phyloP scores from a whole-genome alignment of 2,888 invertebrate genomes.

The Cynaeus angustus region DNA sequence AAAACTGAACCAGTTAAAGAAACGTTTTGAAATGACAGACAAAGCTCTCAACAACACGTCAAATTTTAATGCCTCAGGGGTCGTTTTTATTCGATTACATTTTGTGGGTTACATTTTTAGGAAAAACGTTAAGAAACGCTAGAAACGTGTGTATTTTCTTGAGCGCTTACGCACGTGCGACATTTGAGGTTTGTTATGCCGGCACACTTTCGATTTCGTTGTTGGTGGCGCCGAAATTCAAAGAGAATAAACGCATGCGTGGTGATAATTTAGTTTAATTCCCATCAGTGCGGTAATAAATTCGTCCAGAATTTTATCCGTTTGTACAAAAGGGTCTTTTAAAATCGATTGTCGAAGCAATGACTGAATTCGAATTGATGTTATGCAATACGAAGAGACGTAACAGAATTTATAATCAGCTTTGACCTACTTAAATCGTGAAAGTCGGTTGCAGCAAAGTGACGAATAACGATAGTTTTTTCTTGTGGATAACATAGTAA shows the following conservation, averaged over 20 bases:
- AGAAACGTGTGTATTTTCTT: background rate
- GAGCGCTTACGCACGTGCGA: slow-evolving; percentile 1
- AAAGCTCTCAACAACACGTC: too few relatives aligned
- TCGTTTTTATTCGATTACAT: too few relatives aligned
- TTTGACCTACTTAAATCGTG: slow-evolving; percentile 67
- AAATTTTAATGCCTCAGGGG: too few relatives aligned
- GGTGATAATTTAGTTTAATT: background rate
- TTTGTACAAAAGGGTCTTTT: slow-evolving; percentile 7
- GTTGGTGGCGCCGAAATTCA: slow-evolving; percentile 54
- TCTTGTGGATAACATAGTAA: background rate
- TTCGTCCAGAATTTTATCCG: slow-evolving; percentile 22
- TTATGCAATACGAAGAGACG: slow-evolving; percentile 63
- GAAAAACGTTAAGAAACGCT: too few relatives aligned
- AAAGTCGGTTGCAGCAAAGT: slow-evolving; percentile 60
- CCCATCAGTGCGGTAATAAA: slow-evolving; percentile 34
- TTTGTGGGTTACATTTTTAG: too few relatives aligned
- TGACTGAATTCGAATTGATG: slow-evolving; percentile 56
- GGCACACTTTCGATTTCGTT: slow-evolving; percentile 50
- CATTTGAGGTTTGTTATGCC: slow-evolving; percentile 11
- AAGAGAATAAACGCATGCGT: slow-evolving; percentile 54
- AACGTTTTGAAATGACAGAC: too few relatives aligned
- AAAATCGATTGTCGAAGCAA: slow-evolving; percentile 25
- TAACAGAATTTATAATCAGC: slow-evolving; percentile 63
- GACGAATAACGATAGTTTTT: slow-evolving; percentile 15
- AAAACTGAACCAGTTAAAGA: too few relatives aligned